These are phyloP conservation scores for Dolichotis patagonum DNA, from an alignment of 2,113 vertebrate genomes.

Conservation along the genomic window DNA sequence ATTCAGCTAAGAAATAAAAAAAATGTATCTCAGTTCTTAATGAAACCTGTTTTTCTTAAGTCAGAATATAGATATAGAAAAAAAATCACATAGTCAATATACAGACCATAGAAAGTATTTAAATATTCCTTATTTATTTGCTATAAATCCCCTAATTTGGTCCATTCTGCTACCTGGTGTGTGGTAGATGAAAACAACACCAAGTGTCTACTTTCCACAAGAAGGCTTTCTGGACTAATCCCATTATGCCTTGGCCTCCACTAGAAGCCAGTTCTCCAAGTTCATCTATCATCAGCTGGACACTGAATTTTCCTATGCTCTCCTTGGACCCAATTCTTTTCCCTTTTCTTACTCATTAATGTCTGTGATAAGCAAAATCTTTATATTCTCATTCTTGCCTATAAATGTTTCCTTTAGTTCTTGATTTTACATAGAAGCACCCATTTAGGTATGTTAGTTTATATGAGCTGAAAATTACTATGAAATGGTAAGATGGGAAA, in stretches of 20 bases:
- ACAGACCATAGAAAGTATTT: background rate
- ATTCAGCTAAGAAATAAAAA: background rate
- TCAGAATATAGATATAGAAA: slow-evolving; percentile 24
- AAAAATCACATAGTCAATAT: background rate
- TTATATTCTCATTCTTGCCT: background rate
- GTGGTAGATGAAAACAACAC: background rate
- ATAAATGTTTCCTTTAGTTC: background rate
- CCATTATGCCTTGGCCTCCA: background rate
- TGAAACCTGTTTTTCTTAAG: background rate
- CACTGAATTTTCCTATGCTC: background rate
- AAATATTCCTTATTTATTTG: background rate
- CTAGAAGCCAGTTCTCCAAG: background rate
- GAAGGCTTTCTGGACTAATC: background rate
- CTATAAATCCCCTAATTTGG: background rate
- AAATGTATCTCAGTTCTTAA: slow-evolving; percentile 19
- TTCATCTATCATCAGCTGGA: background rate
- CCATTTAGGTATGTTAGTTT: background rate
- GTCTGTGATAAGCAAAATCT: background rate
- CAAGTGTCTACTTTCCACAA: background rate
- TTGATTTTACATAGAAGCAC: background rate
- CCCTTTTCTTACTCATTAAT: background rate
- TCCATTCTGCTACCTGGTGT: background rate
- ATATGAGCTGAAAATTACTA: background rate
- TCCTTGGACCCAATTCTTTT: background rate
- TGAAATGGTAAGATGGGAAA: background rate